These are phyloP conservation scores for Cliona cf. orientalis DNA, from an alignment of 37 sponge, comb jelly and placozoan genomes.

Conservation along the genomic window DNA sequence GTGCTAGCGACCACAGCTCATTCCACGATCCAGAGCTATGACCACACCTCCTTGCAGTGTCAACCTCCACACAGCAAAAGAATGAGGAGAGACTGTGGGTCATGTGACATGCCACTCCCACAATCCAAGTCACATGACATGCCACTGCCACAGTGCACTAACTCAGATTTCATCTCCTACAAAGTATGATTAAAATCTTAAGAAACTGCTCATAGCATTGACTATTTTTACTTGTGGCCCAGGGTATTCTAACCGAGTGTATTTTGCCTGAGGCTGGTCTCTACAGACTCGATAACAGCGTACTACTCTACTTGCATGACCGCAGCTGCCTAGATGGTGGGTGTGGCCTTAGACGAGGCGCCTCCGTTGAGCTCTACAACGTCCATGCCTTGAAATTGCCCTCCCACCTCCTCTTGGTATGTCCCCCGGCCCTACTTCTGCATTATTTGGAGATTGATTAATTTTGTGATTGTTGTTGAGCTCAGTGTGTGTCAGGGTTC, in stretches of 20 bases:
- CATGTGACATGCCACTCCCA: too few species aligned
- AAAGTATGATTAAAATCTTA: too few species aligned
- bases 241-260: slow-evolving; percentile 53
- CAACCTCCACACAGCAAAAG: neutral
- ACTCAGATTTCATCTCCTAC: too few species aligned
- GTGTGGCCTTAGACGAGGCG: slow-evolving; percentile 36
- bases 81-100: neutral
- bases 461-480: neutral
- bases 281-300: slow-evolving; percentile 50
- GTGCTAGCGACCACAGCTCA: neutral
- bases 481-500: slow-evolving; percentile 14
- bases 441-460: too few species aligned
- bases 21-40: neutral
- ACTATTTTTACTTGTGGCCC: too few species aligned
- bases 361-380: slow-evolving; percentile 4
- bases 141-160: too few species aligned
- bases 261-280: slow-evolving; percentile 71
- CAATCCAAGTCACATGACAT: too few species aligned
- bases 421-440: too few species aligned
- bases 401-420: too few species aligned
- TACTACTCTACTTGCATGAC: slow-evolving; percentile 45
- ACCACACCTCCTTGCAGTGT: neutral
- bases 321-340: neutral
- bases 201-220: too few species aligned
- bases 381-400: too few species aligned